Percentiles rank a stretch among this genome's conserved stretches.
phyloP scores from a whole-genome alignment of 2,888 invertebrate genomes.

The Myopa tessellatipennis region DNA sequence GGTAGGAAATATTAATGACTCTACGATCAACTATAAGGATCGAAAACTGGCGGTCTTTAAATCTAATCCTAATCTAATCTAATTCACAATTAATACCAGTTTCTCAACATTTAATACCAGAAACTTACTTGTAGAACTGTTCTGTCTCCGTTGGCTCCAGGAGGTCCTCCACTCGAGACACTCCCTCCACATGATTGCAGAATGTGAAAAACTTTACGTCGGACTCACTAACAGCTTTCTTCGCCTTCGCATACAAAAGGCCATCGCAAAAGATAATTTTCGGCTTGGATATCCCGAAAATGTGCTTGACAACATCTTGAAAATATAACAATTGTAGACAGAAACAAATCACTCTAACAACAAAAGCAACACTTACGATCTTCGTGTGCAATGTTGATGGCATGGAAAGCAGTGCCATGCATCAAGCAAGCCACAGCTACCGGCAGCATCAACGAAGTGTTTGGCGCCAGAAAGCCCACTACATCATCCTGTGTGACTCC shows the following conservation, averaged over 20 bases:
- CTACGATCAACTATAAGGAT: no score
- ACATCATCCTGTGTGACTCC: conserved; percentile 50
- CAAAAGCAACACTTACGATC: conserved; percentile 42
- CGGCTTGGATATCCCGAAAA: conserved; percentile 52
- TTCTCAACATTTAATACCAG: no score
- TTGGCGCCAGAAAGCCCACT: conserved; percentile 51
- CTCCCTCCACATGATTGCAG: conserved; percentile 48
- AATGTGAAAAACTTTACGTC: conserved; percentile 48
- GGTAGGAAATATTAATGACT: no score
- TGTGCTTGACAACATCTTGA: conserved; percentile 52
- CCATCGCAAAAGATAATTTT: conserved; percentile 56
- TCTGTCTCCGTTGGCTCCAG: conserved; percentile 19
- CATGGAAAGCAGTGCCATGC: conserved; percentile 49
- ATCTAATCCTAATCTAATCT: no score
- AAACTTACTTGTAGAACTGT: conserved; percentile 5
- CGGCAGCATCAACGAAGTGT: conserved; percentile 49
- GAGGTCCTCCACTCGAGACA: conserved; percentile 37
- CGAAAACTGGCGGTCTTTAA: no score
- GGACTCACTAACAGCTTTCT: conserved; percentile 45
- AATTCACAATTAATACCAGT: no score
- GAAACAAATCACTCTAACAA: not conserved
- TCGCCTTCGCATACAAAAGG: conserved; percentile 43
- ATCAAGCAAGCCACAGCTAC: conserved; percentile 46
- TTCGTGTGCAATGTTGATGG: conserved; percentile 49
- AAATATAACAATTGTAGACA: not conserved